phyloP scores from a whole-genome alignment of 2,113 vertebrate genomes.

The Colius striatus region DNA sequence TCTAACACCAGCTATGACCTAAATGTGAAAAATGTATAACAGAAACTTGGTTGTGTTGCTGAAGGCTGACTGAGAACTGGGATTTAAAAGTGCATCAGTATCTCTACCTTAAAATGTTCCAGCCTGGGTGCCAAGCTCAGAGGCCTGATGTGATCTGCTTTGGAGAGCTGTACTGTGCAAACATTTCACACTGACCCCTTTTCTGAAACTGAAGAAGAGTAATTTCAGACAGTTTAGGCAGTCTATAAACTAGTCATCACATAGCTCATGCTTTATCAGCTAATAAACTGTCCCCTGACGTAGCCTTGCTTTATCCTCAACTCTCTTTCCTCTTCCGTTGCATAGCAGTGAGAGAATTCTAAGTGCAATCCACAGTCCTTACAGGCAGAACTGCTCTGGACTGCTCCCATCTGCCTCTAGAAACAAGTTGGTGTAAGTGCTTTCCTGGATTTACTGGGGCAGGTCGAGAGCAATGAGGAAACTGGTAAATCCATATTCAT shows the following conservation, averaged over 20 bases:
- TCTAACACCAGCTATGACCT: neutral
- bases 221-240: neutral
- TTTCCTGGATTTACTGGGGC: neutral
- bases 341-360: neutral
- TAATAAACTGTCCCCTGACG: neutral
- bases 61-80: neutral
- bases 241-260: neutral
- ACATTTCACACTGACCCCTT: neutral
- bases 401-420: neutral
- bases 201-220: neutral
- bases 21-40: conserved; percentile 14
- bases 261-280: neutral
- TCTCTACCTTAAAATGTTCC: neutral
- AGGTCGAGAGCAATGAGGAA: neutral
- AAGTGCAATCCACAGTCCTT: neutral
- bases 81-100: neutral
- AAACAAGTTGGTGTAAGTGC: neutral
- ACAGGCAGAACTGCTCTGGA: neutral
- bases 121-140: neutral
- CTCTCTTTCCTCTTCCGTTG: neutral
- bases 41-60: neutral
- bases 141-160: neutral
- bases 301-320: neutral
- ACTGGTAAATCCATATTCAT: neutral
- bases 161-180: neutral